Conservation (phyloP, 2,113 vertebrate genomes). For the Hepsetus odoe region DNA sequence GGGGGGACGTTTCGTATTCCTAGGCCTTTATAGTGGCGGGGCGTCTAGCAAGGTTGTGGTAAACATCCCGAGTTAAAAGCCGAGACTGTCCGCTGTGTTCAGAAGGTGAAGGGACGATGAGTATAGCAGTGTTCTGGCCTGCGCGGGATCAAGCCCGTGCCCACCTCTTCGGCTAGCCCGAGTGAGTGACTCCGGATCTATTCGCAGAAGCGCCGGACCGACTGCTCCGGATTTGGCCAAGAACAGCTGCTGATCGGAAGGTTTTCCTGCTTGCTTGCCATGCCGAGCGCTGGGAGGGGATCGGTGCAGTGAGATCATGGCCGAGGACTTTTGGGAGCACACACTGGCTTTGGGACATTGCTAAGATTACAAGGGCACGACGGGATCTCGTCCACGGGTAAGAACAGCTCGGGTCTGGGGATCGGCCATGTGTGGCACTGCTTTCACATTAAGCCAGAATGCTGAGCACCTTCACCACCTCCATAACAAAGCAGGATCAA, state of each 20-base stretch:
- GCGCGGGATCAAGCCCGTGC: constrained; percentile 20
- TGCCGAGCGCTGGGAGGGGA: constrained; percentile 46
- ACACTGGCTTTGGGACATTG: constrained; percentile 57
- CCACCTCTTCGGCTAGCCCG: constrained; percentile 43
- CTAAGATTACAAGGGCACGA: constrained; percentile 62
- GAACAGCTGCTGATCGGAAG: constrained; percentile 54
- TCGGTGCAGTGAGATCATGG: constrained; percentile 55
- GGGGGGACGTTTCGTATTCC: constrained; percentile 28
- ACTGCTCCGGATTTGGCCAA: constrained; percentile 58
- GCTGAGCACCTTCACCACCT: background rate
- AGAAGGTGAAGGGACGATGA: background rate
- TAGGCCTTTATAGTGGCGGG: background rate
- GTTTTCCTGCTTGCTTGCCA: constrained; percentile 52
- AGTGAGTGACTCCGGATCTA: constrained; percentile 64
- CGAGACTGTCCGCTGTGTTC: background rate
- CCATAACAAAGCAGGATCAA: background rate
- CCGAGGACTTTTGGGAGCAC: constrained; percentile 66
- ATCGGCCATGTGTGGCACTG: too few species aligned
- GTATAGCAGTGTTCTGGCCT: background rate
- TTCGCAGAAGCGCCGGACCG: constrained; percentile 56
- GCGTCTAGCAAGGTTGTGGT: background rate
- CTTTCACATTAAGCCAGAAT: too few species aligned
- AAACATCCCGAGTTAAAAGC: background rate
- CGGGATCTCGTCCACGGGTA: constrained; percentile 52
- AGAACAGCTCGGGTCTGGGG: background rate